These are phyloP conservation scores for Galago senegalensis DNA, from an alignment of 2,797 vertebrate genomes.

Conservation along the genomic window DNA sequence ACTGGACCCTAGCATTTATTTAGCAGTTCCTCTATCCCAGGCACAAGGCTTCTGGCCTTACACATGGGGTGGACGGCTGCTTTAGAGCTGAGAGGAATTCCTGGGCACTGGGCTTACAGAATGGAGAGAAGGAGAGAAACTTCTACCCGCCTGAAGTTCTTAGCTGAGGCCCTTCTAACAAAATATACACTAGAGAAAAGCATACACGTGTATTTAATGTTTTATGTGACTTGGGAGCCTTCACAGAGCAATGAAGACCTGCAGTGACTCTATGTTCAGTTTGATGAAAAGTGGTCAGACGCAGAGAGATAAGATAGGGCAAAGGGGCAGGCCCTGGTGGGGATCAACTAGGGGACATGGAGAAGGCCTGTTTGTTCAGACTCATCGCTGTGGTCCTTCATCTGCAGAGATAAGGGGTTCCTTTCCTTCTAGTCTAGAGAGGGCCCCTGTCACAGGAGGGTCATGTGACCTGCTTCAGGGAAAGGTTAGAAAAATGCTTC, in stretches of 20 bases:
- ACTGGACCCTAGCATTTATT: background rate
- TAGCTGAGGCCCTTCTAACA: background rate
- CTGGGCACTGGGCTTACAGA: background rate
- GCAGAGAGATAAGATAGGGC: background rate
- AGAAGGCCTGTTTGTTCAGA: background rate
- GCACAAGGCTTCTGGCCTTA: background rate
- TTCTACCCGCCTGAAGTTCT: background rate
- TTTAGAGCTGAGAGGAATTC: background rate
- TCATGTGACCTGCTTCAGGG: background rate
- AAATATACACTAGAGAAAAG: background rate
- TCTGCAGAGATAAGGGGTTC: background rate
- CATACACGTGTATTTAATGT: background rate
- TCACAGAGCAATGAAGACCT: background rate
- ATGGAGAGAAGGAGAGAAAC: background rate
- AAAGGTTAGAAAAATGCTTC: background rate
- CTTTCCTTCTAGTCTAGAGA: background rate
- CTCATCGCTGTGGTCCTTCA: background rate
- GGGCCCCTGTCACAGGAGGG: background rate
- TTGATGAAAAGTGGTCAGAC: background rate
- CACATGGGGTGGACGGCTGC: background rate
- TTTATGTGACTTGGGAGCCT: background rate
- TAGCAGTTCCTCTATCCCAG: background rate
- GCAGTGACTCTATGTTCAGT: background rate
- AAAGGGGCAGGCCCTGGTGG: background rate
- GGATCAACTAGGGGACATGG: background rate